Evolutionary conservation across 2,797 vertebrate species (phyloP).

Genomic region (Coccyzus lansbergi): DNA sequence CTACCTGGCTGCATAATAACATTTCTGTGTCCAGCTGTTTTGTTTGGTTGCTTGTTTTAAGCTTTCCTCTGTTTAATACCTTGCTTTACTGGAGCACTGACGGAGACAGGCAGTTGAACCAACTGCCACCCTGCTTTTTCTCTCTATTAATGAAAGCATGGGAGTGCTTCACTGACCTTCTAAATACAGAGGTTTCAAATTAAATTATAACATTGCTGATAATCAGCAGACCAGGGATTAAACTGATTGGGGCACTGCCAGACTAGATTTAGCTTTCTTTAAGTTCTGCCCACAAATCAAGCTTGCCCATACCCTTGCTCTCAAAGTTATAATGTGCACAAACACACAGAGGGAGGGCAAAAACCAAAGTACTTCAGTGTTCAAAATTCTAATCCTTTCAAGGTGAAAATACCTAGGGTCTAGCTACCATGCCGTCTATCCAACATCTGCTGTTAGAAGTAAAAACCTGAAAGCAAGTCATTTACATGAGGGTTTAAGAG

Average conservation of each 20-base stretch:
- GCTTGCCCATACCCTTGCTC: slow-evolving; percentile 23
- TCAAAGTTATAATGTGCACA: neutral
- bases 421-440: neutral
- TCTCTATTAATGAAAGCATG: neutral
- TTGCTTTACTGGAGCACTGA: neutral
- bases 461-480: slow-evolving; percentile 42
- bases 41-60: neutral
- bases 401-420: slow-evolving; percentile 48
- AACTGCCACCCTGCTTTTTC: neutral
- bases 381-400: slow-evolving; percentile 59
- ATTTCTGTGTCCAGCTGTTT: neutral
- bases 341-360: slow-evolving; percentile 7
- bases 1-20: neutral
- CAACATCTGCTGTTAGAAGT: slow-evolving; percentile 6
- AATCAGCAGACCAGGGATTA: slow-evolving; percentile 68
- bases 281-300: slow-evolving; percentile 49
- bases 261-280: slow-evolving; percentile 64
- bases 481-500: slow-evolving; percentile 59
- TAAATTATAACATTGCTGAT: slow-evolving; percentile 71
- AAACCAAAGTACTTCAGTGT: neutral
- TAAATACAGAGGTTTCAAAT: slow-evolving; percentile 62
- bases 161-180: slow-evolving; percentile 40
- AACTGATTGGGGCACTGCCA: slow-evolving; percentile 61
- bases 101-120: neutral
- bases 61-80: neutral